Evolutionary conservation across 2,888 invertebrate species (phyloP).

Genomic region (Drosophila trichaetosa): DNA sequence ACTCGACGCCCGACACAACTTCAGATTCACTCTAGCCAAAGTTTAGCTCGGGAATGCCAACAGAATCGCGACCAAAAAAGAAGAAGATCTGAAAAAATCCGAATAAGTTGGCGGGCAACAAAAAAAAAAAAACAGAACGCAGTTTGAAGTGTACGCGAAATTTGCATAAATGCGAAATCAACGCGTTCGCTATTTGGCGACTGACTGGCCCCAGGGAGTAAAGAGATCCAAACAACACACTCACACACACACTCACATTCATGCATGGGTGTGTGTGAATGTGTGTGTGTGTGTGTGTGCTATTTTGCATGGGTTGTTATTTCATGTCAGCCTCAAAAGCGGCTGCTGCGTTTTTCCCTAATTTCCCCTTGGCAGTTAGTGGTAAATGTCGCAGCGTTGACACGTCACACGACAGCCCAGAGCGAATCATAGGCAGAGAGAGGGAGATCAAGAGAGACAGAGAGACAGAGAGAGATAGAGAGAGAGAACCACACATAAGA

Average conservation of each 20-base stretch:
- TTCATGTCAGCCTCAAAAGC: slow-evolving; percentile 53
- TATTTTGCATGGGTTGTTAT: slow-evolving; percentile 70
- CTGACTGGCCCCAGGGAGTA: slow-evolving; percentile 43
- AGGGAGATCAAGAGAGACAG: neutral
- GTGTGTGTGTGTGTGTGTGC: slow-evolving; percentile 17
- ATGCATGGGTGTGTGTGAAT: neutral
- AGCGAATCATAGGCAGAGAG: neutral
- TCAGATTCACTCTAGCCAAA: slow-evolving; percentile 65
- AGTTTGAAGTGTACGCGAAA: slow-evolving; percentile 75
- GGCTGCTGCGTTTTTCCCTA: slow-evolving; percentile 60
- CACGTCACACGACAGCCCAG: slow-evolving; percentile 36
- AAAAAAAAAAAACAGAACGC: slow-evolving; percentile 6
- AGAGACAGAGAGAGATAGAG: neutral
- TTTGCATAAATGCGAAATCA: slow-evolving; percentile 80
- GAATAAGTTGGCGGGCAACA: slow-evolving; percentile 18
- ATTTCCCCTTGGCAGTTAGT: slow-evolving; percentile 72
- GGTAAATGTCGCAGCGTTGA: slow-evolving; percentile 73
- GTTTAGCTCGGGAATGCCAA: slow-evolving; percentile 61
- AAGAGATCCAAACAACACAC: slow-evolving; percentile 27
- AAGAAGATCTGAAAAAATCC: slow-evolving; percentile 15
- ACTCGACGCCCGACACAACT: slow-evolving; percentile 54
- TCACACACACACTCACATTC: slow-evolving; percentile 1
- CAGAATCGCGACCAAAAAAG: slow-evolving; percentile 42
- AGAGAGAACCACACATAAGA: slow-evolving; percentile 3
- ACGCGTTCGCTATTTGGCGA: slow-evolving; percentile 71